Conservation (phyloP, 2,113 vertebrate genomes). For the Cygnus buccinator region DNA sequence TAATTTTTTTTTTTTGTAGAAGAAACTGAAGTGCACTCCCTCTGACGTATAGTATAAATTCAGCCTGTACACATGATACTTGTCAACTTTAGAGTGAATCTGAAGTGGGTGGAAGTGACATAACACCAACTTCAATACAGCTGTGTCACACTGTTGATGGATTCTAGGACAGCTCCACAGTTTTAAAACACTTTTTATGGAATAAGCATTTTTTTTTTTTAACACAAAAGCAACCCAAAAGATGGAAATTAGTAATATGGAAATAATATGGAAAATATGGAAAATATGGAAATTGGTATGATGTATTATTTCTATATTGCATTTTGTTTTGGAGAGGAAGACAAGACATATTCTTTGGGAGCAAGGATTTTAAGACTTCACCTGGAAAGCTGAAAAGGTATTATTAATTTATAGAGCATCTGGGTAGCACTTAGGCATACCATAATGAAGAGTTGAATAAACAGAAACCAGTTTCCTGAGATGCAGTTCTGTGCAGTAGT, state of each 20-base stretch:
- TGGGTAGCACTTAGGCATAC: not conserved
- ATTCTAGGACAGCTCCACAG: not conserved
- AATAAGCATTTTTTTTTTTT: not conserved
- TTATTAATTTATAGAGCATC: not conserved
- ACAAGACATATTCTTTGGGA: not conserved
- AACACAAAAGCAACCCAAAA: not conserved
- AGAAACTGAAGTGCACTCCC: not conserved
- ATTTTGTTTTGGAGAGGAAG: not conserved
- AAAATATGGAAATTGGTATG: not conserved
- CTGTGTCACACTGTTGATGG: not conserved
- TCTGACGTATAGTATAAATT: not conserved
- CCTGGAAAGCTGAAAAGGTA: not conserved
- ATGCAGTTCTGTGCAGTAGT: not conserved
- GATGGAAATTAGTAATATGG: not conserved
- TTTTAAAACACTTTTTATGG: not conserved
- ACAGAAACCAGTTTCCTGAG: not conserved
- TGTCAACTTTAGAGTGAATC: not conserved
- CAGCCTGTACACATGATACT: not conserved
- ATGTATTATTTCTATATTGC: not conserved
- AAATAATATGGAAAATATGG: not conserved
- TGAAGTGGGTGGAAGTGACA: constrained; percentile 26
- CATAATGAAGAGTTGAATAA: not conserved
- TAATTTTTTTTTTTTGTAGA: not conserved
- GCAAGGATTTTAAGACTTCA: not conserved
- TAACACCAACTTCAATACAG: not conserved